Percentiles rank a stretch among this genome's conserved stretches.
These are phyloP conservation scores for Manis crassicaudata DNA, from an alignment of 2,797 vertebrate genomes.

Conservation along the genomic window DNA sequence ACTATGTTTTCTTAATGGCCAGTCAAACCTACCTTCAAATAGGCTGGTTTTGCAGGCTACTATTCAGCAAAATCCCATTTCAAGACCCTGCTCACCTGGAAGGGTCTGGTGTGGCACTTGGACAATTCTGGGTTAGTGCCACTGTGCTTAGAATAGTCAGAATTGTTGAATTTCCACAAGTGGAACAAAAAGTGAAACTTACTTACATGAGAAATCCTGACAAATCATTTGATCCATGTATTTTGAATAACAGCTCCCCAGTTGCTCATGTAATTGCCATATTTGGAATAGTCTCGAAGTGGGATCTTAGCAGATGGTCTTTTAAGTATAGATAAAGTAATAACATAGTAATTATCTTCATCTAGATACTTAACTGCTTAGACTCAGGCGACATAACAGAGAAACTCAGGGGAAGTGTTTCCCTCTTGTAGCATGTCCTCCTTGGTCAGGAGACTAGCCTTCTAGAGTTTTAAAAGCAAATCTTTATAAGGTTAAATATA, in stretches of 20 bases:
- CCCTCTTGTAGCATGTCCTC: background rate
- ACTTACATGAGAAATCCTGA: background rate
- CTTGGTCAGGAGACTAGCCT: background rate
- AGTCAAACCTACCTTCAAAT: background rate
- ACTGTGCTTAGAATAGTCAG: background rate
- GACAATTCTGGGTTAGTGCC: background rate
- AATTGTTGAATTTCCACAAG: background rate
- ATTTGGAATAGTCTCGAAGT: slow-evolving; percentile 54
- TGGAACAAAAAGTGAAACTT: background rate
- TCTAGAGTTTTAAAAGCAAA: background rate
- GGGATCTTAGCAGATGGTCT: slow-evolving; percentile 27
- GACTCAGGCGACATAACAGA: background rate
- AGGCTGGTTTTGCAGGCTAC: background rate
- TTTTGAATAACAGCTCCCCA: slow-evolving; percentile 40
- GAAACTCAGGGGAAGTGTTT: background rate
- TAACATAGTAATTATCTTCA: slow-evolving; percentile 9
- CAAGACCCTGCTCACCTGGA: background rate
- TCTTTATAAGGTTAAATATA: background rate
- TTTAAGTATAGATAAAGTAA: slow-evolving; percentile 39
- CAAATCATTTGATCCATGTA: slow-evolving; percentile 43
- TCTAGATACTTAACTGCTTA: background rate
- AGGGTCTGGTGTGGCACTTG: background rate
- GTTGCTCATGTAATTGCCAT: slow-evolving; percentile 19
- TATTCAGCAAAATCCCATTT: background rate
- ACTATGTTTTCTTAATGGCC: background rate